Conservation (phyloP, 2,888 invertebrate species). For the Scaptomyza caliginosa region DNA sequence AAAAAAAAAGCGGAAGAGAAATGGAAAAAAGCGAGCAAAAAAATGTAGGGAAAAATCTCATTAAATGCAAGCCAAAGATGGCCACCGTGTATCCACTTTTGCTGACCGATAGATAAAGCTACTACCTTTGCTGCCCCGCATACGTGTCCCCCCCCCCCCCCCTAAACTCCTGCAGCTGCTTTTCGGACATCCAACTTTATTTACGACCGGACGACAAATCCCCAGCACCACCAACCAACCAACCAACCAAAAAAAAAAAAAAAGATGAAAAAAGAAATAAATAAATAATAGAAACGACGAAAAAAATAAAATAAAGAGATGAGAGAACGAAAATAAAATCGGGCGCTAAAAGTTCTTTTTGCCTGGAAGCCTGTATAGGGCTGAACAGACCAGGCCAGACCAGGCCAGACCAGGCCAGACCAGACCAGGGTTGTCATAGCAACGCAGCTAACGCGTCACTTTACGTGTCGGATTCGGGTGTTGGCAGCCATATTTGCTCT, state of each 20-base stretch:
- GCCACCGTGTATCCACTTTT: constrained; percentile 39
- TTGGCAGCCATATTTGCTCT: constrained; percentile 84
- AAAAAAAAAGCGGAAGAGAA: neutral
- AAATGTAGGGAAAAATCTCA: constrained; percentile 60
- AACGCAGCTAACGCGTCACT: constrained; percentile 83
- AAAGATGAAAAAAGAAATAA: neutral
- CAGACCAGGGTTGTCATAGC: constrained; percentile 81
- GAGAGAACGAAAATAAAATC: neutral
- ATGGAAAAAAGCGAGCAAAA: constrained; percentile 12
- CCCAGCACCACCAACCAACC: constrained; percentile 27
- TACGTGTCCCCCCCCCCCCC: neutral
- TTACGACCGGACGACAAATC: constrained; percentile 63
- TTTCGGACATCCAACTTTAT: constrained; percentile 50
- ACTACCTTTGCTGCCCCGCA: neutral
- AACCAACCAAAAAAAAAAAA: neutral
- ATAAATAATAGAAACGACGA: neutral
- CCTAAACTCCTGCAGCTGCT: too few species aligned
- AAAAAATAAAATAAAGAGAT: constrained; percentile 5
- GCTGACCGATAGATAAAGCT: constrained; percentile 72
- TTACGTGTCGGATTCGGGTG: constrained; percentile 84
- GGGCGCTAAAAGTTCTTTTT: constrained; percentile 37
- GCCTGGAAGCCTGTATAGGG: neutral
- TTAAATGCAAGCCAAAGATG: constrained; percentile 78
- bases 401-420: neutral
- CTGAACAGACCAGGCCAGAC: neutral